These are phyloP conservation scores for Salminus brasiliensis DNA, from an alignment of 2,113 vertebrate genomes.

Conservation along the genomic window DNA sequence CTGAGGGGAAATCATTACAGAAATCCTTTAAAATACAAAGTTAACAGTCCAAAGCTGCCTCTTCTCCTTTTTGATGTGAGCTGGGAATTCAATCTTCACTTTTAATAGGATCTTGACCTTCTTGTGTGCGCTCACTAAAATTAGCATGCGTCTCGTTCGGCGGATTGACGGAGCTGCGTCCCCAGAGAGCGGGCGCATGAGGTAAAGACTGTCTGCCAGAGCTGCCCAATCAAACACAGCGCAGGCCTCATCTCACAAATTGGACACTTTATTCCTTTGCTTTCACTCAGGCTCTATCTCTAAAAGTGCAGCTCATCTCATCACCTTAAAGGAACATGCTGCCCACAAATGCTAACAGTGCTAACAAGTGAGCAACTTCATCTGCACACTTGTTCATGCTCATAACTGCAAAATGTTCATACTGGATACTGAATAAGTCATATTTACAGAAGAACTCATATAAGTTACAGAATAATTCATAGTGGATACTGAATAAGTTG, in stretches of 20 bases:
- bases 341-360: background rate
- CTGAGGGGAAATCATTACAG: background rate
- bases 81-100: conserved; percentile 17
- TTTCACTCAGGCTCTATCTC: background rate
- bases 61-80: background rate
- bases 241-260: conserved; percentile 41
- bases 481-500: no score
- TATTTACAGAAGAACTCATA: no score
- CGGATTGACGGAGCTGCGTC: background rate
- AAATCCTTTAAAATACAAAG: background rate
- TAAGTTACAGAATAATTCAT: no score
- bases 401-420: background rate
- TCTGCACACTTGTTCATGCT: no score
- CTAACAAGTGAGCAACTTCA: background rate
- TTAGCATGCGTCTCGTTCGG: conserved; percentile 8
- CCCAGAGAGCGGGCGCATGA: background rate
- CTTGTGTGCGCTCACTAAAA: conserved; percentile 19
- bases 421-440: background rate
- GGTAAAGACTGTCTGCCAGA: conserved; percentile 1
- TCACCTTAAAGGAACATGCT: conserved; percentile 1
- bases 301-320: conserved; percentile 20
- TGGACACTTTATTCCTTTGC: background rate
- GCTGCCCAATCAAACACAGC: conserved; percentile 30
- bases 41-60: background rate
- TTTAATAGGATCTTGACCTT: conserved; percentile 28